Evolutionary conservation across 1,140 invertebrate genomes (phyloP).

Genomic region (Calosoma granatense): DNA sequence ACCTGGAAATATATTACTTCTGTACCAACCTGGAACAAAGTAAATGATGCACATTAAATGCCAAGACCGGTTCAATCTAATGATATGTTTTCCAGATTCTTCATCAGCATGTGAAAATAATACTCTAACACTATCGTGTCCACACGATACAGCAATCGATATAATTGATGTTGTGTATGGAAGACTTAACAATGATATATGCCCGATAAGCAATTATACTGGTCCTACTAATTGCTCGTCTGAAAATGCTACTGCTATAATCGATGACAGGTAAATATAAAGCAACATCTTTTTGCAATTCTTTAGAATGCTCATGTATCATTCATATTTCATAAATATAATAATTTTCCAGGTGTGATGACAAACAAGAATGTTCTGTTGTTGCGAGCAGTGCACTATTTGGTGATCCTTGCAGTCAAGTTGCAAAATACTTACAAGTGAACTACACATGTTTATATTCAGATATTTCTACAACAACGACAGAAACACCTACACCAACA

Average conservation of each 20-base stretch:
- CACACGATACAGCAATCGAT: neutral
- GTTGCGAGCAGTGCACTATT: neutral
- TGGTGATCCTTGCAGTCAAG: neutral
- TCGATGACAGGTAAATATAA: neutral
- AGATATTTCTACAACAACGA: too few relatives aligned
- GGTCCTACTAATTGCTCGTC: neutral
- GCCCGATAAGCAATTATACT: neutral
- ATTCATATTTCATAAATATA: too few relatives aligned
- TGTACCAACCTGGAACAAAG: too few relatives aligned
- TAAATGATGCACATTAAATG: too few relatives aligned
- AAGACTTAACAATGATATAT: neutral
- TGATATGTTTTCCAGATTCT: too few relatives aligned
- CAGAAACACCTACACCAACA: too few relatives aligned
- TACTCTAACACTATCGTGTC: neutral
- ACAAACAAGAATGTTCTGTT: neutral
- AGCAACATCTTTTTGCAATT: too few relatives aligned
- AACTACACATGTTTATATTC: neutral
- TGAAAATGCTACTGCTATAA: neutral
- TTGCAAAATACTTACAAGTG: neutral
- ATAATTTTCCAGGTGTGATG: neutral
- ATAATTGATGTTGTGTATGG: neutral
- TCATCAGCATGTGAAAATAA: neutral
- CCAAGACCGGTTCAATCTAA: too few relatives aligned
- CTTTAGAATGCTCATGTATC: too few relatives aligned
- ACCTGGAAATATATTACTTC: too few relatives aligned